phyloP scores from a whole-genome alignment of 2,797 vertebrate species.

The Thripadectes ignobilis region DNA sequence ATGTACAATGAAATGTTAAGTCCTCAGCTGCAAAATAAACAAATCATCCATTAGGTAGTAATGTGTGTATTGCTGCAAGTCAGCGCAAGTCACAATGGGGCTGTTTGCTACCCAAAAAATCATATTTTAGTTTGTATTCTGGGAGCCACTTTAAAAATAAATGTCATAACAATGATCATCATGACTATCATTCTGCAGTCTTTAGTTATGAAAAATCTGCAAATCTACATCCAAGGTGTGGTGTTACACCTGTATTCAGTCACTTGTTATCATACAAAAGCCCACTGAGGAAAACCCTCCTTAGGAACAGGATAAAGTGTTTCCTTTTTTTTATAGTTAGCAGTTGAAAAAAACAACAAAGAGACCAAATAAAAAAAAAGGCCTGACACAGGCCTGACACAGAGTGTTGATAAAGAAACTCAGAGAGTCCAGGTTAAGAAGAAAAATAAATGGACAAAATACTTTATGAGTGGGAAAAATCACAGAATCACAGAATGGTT shows the following conservation, averaged over 20 bases:
- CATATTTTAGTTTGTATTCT: background rate
- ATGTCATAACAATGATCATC: background rate
- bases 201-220: background rate
- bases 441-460: background rate
- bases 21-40: background rate
- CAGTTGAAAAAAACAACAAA: background rate
- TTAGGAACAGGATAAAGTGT: background rate
- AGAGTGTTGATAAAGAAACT: background rate
- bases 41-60: background rate
- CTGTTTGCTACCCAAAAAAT: background rate
- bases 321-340: background rate
- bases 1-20: background rate
- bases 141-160: background rate
- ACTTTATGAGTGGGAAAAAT: background rate
- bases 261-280: background rate
- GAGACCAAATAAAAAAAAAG: background rate
- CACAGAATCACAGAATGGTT: background rate
- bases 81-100: background rate
- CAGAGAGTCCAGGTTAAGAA: background rate
- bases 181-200: background rate
- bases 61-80: background rate
- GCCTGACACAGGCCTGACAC: background rate
- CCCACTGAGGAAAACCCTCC: background rate
- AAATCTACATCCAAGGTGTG: background rate
- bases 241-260: background rate